A percentile compares a stretch with the other conserved stretches of the same genome.
Conservation (phyloP, 2,888 invertebrate species). For the Agonopterix alstromeriana region DNA sequence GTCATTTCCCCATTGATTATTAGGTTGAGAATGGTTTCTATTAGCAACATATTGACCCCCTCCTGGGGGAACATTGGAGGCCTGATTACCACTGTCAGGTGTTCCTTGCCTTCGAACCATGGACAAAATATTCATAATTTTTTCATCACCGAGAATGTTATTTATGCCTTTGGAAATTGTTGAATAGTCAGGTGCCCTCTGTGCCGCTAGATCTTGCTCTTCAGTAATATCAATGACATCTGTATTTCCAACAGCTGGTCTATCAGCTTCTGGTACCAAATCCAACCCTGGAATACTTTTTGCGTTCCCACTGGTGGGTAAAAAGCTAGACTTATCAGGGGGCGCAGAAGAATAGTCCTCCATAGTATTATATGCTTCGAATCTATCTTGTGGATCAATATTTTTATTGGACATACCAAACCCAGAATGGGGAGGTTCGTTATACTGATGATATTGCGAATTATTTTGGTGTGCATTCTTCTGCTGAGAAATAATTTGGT, state of each 20-base stretch:
- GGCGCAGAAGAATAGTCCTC: slow-evolving; percentile 20
- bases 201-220: slow-evolving; percentile 17
- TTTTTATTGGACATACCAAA: slow-evolving; percentile 25
- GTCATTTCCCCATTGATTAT: slow-evolving; percentile 32
- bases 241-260: slow-evolving; percentile 18
- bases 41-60: not conserved
- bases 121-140: slow-evolving; percentile 78
- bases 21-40: not conserved
- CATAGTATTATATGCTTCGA: slow-evolving; percentile 35
- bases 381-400: slow-evolving; percentile 35
- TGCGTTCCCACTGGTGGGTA: slow-evolving; percentile 37
- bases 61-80: slow-evolving; percentile 1
- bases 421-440: slow-evolving; percentile 17
- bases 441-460: slow-evolving; percentile 24
- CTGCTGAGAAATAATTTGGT: slow-evolving; percentile 20
- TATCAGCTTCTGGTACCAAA: slow-evolving; percentile 73
- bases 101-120: slow-evolving; percentile 40
- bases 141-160: slow-evolving; percentile 79
- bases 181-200: slow-evolving; percentile 61
- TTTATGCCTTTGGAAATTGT: slow-evolving; percentile 80
- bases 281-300: slow-evolving; percentile 86
- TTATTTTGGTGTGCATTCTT: not conserved
- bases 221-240: slow-evolving; percentile 56
- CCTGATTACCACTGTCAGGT: slow-evolving; percentile 6
- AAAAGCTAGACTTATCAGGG: slow-evolving; percentile 36